phyloP scores from a whole-genome alignment of 2,113 vertebrate species.

The Podocnemis expansa region DNA sequence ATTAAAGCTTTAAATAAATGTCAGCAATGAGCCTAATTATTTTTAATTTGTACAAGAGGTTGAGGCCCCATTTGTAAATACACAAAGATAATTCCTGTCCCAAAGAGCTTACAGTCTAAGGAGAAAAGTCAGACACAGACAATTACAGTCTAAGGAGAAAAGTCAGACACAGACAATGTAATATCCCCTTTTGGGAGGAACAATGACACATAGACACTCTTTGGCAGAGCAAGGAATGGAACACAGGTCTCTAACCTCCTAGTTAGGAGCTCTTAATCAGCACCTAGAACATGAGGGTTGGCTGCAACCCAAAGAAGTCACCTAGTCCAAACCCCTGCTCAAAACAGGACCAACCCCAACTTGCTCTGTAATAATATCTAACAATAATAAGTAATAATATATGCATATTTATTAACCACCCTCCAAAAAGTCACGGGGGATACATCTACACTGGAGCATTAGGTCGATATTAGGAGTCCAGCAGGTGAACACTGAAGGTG shows the following conservation, averaged over 20 bases:
- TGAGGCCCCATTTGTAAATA: neutral
- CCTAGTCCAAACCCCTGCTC: too few relatives aligned
- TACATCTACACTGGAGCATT: too few relatives aligned
- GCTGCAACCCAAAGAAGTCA: too few relatives aligned
- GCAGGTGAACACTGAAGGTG: too few relatives aligned
- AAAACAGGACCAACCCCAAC: too few relatives aligned
- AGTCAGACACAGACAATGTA: neutral
- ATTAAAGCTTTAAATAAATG: neutral
- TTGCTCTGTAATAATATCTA: fast-evolving
- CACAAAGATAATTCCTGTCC: neutral
- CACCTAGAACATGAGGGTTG: too few relatives aligned
- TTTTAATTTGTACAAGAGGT: neutral
- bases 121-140: neutral
- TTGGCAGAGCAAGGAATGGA: too few relatives aligned
- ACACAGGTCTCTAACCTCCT: too few relatives aligned
- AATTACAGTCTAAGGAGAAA: neutral
- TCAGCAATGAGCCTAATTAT: neutral
- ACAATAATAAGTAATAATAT: neutral
- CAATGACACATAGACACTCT: too few relatives aligned
- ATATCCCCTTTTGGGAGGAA: too few relatives aligned
- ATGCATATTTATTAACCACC: neutral
- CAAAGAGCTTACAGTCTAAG: neutral
- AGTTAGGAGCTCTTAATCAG: too few relatives aligned
- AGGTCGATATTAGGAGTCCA: too few relatives aligned
- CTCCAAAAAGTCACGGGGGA: neutral